These are phyloP conservation scores for Acrocephalus arundinaceus DNA, from an alignment of 2,113 vertebrate genomes.

Conservation along the genomic window DNA sequence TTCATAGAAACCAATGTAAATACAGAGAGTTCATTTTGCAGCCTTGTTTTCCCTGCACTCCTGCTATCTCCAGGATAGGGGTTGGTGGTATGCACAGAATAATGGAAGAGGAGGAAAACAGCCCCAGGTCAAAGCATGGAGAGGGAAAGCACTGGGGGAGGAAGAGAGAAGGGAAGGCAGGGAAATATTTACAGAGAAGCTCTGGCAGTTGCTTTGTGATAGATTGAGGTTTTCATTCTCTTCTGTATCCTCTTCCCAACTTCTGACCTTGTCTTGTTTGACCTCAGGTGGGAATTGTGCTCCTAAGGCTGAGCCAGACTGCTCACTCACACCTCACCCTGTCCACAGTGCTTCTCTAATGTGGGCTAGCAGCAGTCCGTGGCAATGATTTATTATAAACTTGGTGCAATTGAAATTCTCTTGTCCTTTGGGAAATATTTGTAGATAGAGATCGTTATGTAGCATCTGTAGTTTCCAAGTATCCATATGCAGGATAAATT, in stretches of 20 bases:
- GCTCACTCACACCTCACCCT: neutral
- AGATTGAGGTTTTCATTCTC: neutral
- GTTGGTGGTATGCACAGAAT: neutral
- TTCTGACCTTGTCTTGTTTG: neutral
- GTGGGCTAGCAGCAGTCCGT: neutral
- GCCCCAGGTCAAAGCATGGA: neutral
- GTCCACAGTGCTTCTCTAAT: neutral
- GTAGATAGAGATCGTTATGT: neutral
- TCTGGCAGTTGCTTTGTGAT: neutral
- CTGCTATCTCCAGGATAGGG: accelerated
- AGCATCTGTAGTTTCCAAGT: slow-evolving; percentile 30
- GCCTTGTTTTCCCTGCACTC: neutral
- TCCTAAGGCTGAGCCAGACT: neutral
- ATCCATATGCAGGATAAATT: slow-evolving; percentile 30
- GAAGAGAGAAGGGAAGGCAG: neutral
- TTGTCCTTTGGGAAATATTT: neutral
- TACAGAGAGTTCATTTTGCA: neutral
- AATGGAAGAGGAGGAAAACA: neutral
- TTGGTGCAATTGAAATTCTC: neutral
- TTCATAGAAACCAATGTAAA: neutral
- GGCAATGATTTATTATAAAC: neutral
- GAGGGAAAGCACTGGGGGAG: neutral
- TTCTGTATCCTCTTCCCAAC: neutral
- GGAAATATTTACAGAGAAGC: neutral
- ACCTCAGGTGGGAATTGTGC: neutral